Percentiles rank a stretch among this genome's conserved stretches.
Evolutionary conservation across 2,113 vertebrate species (phyloP).

Genomic region (Paratilapia polleni): DNA sequence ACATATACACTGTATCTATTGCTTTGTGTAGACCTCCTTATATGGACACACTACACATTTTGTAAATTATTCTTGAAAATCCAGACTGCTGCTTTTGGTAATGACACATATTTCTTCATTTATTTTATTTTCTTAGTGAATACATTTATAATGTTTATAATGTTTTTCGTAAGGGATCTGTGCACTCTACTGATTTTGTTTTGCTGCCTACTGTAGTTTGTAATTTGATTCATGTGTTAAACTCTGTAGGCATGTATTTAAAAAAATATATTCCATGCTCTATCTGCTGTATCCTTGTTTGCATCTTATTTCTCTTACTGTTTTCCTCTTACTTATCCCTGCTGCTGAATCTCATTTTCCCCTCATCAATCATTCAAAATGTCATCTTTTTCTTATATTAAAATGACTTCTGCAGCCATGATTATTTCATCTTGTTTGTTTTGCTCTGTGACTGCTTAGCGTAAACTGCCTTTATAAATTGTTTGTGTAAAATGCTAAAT

Average conservation of each 20-base stretch:
- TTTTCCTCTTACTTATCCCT: background rate
- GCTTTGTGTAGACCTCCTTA: background rate
- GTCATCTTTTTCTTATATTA: background rate
- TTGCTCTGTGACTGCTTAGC: no score
- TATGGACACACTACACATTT: background rate
- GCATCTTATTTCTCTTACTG: background rate
- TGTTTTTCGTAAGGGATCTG: background rate
- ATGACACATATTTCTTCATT: background rate
- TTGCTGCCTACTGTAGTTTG: background rate
- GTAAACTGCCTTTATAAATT: background rate
- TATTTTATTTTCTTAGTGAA: background rate
- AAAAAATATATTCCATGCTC: background rate
- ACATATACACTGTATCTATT: background rate
- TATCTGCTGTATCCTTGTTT: background rate
- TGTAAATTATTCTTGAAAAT: background rate
- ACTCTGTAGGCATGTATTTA: background rate
- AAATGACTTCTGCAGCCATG: background rate
- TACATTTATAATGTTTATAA: background rate
- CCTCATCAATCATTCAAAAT: background rate
- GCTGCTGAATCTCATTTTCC: background rate
- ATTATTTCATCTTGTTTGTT: no score
- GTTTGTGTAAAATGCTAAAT: conserved; percentile 2
- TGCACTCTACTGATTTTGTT: background rate
- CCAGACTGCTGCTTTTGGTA: background rate
- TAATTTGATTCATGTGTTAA: background rate